These are phyloP conservation scores for Gortyna flavago DNA, from an alignment of 2,888 invertebrate species.

Conservation along the genomic window DNA sequence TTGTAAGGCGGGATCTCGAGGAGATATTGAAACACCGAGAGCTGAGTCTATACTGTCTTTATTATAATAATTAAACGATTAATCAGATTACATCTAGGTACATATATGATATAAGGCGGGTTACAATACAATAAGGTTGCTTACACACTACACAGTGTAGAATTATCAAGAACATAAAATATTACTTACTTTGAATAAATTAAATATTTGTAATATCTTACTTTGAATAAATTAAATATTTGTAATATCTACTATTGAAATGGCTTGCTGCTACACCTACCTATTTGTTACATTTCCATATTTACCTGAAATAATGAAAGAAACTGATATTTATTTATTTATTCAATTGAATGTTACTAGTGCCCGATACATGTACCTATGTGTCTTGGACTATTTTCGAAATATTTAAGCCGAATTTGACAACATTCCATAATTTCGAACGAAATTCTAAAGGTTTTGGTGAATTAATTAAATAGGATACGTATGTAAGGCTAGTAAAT, in stretches of 20 bases:
- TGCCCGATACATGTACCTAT: background rate
- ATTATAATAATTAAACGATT: too few relatives aligned
- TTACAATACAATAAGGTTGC: too few relatives aligned
- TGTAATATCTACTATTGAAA: conserved; percentile 29
- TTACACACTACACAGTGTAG: too few relatives aligned
- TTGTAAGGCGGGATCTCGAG: too few relatives aligned
- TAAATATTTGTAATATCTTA: background rate
- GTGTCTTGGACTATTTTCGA: conserved; percentile 15
- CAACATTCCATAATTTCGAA: conserved; percentile 8
- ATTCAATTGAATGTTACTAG: conserved; percentile 36
- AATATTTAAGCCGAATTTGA: conserved; percentile 1
- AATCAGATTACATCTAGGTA: too few relatives aligned
- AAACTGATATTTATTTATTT: conserved; percentile 36
- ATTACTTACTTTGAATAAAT: background rate
- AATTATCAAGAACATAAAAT: background rate
- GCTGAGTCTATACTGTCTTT: too few relatives aligned
- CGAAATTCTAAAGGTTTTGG: background rate
- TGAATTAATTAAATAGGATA: conserved; percentile 31
- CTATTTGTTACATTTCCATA: conserved; percentile 24
- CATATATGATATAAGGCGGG: too few relatives aligned
- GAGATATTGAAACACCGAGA: too few relatives aligned
- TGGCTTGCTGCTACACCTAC: background rate
- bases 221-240: background rate
- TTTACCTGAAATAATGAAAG: conserved; percentile 36
- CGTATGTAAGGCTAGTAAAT: conserved; percentile 14